Conservation (phyloP, 2,797 vertebrate genomes). For the Enoplosus armatus region DNA sequence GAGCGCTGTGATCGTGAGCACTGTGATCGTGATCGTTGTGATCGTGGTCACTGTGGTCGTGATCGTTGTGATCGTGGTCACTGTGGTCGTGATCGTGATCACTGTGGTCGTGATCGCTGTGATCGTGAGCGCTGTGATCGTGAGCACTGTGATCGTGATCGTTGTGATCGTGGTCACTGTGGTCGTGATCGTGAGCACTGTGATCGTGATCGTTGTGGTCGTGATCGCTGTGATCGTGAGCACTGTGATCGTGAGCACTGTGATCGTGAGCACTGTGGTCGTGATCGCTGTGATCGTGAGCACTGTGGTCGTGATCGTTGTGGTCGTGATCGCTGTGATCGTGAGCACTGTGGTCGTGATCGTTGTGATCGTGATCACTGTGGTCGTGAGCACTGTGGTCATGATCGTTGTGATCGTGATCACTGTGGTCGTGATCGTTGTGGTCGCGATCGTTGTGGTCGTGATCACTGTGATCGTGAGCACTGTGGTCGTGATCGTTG, state of each 20-base stretch:
- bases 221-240: too few relatives aligned
- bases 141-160: too few relatives aligned
- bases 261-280: constrained; percentile 26
- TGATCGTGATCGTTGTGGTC: too few relatives aligned
- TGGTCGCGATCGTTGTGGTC: neutral
- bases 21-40: constrained; percentile 8
- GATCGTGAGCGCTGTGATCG: too few relatives aligned
- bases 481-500: neutral
- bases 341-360: constrained; percentile 43
- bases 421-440: constrained; percentile 39
- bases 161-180: constrained; percentile 21
- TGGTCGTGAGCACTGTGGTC: too few relatives aligned
- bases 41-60: too few relatives aligned
- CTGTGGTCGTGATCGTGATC: constrained; percentile 48
- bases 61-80: constrained; percentile 8
- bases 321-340: neutral
- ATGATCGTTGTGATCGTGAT: constrained; percentile 7
- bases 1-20: constrained; percentile 40
- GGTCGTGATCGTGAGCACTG: constrained; percentile 41
- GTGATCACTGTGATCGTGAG: constrained; percentile 11
- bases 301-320: too few relatives aligned
- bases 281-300: constrained; percentile 38
- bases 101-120: too few relatives aligned
- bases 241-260: too few relatives aligned
- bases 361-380: constrained; percentile 12